Evolutionary conservation across 2,113 vertebrate species (phyloP), one percentile per base, ranked within the genome.

Genomic region (Telmatochromis sp.): DNA sequence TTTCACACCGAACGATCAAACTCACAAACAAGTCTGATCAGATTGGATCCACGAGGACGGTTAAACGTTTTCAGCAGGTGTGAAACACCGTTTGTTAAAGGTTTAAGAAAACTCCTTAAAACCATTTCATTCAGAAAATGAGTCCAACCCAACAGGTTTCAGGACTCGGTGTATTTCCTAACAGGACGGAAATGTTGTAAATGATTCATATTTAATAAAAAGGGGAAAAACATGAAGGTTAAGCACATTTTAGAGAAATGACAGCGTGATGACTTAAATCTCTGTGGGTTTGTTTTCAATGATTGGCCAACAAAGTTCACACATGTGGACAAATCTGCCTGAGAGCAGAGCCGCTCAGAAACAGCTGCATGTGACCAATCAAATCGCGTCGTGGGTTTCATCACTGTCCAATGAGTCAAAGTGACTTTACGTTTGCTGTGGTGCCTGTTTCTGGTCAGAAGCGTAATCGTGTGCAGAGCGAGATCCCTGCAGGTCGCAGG

Each of bases 261-360:
- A 45, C 37, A 26, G 40, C 1, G 1, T 45, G 26, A 45, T 17
- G 68, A 45, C 68, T 73, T 3, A 28, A 15, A 45, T 40, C 33
- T 40, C 19, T 5, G 19, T 6, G n/a, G 11, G 11, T 14, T 8
- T 23, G 7, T 68, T 21, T 68, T 51, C 9, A 9, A 31, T 31
- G 71, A 87, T 81, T 37, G 73, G 80, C 68, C 60, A 33, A 58
- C 7, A 55, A 26, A 83, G 60, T 13, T 63, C 21, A 54, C 47
- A 37, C 15, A 65, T 42, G 47, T 26, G 65, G 82, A 81, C 71
- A 89, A 86, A 83, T 91, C 87, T 91, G 85, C 84, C 81, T 31
- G 86, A 84, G 78, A 88, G 83, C 86, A 89, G 86, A 87, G 54
- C 55, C 35, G 4, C 68, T 17, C 40, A 73, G 68, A 79, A 33